Percentiles rank a stretch among this genome's conserved stretches.
These are phyloP conservation scores for Oscheius myriophilus DNA, from an alignment of 2,888 invertebrate genomes.

Conservation along the genomic window DNA sequence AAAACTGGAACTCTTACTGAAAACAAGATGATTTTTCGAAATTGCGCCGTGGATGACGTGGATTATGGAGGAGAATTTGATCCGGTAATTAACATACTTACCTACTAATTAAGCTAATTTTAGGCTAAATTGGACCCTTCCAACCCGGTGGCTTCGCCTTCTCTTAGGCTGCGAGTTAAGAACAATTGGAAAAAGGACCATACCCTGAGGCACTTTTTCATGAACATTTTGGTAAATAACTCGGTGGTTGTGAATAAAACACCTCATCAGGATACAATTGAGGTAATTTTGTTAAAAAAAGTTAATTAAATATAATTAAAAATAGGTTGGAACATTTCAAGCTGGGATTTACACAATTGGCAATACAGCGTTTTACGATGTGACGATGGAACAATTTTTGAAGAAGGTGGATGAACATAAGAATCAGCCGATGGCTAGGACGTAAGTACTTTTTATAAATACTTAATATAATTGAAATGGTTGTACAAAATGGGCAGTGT, in stretches of 20 bases:
- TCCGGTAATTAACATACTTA: slow-evolving; percentile 14
- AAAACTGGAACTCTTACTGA: slow-evolving; percentile 83
- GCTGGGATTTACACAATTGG: slow-evolving; percentile 59
- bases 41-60: slow-evolving; percentile 75
- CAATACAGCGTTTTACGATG: slow-evolving; percentile 57
- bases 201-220: slow-evolving; percentile 77
- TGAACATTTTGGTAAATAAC: slow-evolving; percentile 90
- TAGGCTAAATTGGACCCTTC: slow-evolving; percentile 29
- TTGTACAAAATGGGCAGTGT: too few relatives aligned
- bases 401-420: slow-evolving; percentile 31
- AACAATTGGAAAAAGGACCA: slow-evolving; percentile 22
- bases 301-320: background rate
- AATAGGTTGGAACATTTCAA: slow-evolving; percentile 56
- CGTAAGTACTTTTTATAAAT: background rate
- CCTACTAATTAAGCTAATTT: background rate
- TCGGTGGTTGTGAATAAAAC: slow-evolving; percentile 91
- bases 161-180: slow-evolving; percentile 8
- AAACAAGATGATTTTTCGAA: slow-evolving; percentile 93
- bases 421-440: background rate
- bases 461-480: too few relatives aligned
- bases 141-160: slow-evolving; percentile 20
- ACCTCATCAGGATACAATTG: slow-evolving; percentile 77
- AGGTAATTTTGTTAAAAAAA: slow-evolving; percentile 26
- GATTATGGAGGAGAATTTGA: slow-evolving; percentile 44
- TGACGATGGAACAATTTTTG: slow-evolving; percentile 39